Evolutionary conservation across 2,797 vertebrate species (phyloP), one percentile per base, ranked within the genome.

Genomic region (Melanotaenia maccullochi): DNA sequence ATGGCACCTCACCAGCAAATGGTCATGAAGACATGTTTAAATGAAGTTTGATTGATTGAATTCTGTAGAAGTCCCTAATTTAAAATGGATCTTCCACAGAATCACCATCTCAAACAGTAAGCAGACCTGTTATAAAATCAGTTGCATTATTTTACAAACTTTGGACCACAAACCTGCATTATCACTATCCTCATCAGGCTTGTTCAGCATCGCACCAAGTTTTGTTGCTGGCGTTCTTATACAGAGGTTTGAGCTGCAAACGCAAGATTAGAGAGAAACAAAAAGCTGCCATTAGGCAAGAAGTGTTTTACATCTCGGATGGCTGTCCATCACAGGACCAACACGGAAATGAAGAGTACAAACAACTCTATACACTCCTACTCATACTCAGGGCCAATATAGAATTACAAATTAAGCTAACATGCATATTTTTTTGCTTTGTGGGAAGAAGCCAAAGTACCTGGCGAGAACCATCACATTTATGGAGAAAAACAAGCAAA

Each of bases 1-100:
- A 79, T 85, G 81, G 68, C 79, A 72, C 60, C 70, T 75, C 47
- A 11, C 76, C 66, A 74, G 56, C 69, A 60, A 79, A 68, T 79
- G 73, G 61, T 65, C 66, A 88, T 67, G 73, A 55, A 65, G 24
- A 49, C 57, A 78, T 24, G 49, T 33, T 47, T 35, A 3, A 3
- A 16, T 40, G 38, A 13, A 40, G 14, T 40, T 40, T 40, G 9
- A 16, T 40, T 40, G 12, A 56, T 74, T 28, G 18, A 73, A 74
- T 57, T 66, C 24, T 28, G 5, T n/a, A 22, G 18, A n/a, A 71
- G 60, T 52, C 42, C 49, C 59, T 52, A 65, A 67, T 49, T 20
- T 14, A 70, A 38, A 22, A 12, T 51, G 33, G 40, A 66, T 24
- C 49, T 14, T 73, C 56, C 58, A 24, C 62, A 18, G 55, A 69